Evolutionary conservation across 2,113 vertebrate genomes (phyloP), one percentile per base, ranked within the genome.

Genomic region (Aptenodytes forsteri): DNA sequence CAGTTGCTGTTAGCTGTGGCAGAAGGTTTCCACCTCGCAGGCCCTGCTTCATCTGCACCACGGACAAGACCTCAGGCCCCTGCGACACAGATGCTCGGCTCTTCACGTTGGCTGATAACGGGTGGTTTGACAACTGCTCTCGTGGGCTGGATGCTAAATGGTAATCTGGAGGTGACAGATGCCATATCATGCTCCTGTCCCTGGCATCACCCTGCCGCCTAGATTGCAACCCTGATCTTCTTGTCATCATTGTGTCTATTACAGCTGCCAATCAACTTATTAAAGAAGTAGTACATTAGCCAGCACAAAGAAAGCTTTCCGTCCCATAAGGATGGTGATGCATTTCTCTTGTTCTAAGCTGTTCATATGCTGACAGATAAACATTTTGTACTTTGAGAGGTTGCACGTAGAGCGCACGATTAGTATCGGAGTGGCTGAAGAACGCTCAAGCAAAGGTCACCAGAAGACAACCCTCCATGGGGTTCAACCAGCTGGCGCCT

Each of bases 101-200:
- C 55, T 29, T 58, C 77, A 4, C 0, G 1, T 16, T 30, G 64
- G 47, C 58, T 49, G n/a, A 40, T 19, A 26, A 29, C 0, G 0
- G 36, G 10, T 44, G 42, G 22, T 62, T 64, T 91, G 89, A 85
- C 67, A 83, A 12, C 20, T 9, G 4, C 50, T 65, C 66, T 16
- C 6, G 6, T 38, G 38, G 83, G 42, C 3, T 2, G 5, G 61
- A 71, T 55, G 70, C 70, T 78, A 70, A 79, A 21, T 30, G 72
- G 52, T 44, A 64, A 79, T 36, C 52, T 65, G 36, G 66, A 90
- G 66, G 71, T 77, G 79, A 88, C 71, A 90, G 56, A 73, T 18
- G 50, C 54, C 21, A 2, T 7, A n/a, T 52, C 66, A 20, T 4
- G 13, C 32, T 75, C 62, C 81, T 71, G 78, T 65, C 40, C 80